A percentile compares a stretch with the other conserved stretches of the same genome.
Conservation (phyloP, 1,140 invertebrate genomes). For the Panagrolaimus sp. region DNA sequence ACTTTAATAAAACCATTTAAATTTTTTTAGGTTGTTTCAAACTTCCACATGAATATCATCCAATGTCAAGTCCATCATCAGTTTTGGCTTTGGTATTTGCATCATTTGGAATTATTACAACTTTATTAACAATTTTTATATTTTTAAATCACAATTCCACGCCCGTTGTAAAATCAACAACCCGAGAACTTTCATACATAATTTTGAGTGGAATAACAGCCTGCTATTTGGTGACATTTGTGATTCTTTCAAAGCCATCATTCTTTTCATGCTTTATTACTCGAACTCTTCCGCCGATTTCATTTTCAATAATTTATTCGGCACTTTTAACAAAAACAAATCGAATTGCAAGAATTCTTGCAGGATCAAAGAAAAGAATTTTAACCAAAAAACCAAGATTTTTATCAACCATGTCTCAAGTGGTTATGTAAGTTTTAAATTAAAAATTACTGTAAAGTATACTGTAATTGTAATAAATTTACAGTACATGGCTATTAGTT, state of each 20-base stretch:
- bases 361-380: constrained; percentile 74
- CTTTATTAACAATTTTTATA: constrained; percentile 65
- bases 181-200: constrained; percentile 69
- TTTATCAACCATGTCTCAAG: constrained; percentile 66
- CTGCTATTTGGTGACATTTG: constrained; percentile 66
- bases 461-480: neutral
- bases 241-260: constrained; percentile 71
- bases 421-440: constrained; percentile 61
- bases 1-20: neutral
- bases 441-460: neutral
- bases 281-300: constrained; percentile 62
- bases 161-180: constrained; percentile 69
- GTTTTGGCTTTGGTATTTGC: constrained; percentile 67
- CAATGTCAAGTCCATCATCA: constrained; percentile 66
- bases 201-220: constrained; percentile 68
- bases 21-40: constrained; percentile 35
- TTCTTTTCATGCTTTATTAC: constrained; percentile 67
- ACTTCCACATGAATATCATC: constrained; percentile 61
- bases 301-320: constrained; percentile 77
- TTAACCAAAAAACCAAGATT: constrained; percentile 73
- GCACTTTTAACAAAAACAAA: constrained; percentile 79
- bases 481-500: constrained; percentile 64
- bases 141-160: constrained; percentile 69
- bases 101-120: constrained; percentile 67
- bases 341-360: constrained; percentile 75